Conservation (phyloP, 2,797 vertebrate genomes). For the Chrysocyon brachyurus region DNA sequence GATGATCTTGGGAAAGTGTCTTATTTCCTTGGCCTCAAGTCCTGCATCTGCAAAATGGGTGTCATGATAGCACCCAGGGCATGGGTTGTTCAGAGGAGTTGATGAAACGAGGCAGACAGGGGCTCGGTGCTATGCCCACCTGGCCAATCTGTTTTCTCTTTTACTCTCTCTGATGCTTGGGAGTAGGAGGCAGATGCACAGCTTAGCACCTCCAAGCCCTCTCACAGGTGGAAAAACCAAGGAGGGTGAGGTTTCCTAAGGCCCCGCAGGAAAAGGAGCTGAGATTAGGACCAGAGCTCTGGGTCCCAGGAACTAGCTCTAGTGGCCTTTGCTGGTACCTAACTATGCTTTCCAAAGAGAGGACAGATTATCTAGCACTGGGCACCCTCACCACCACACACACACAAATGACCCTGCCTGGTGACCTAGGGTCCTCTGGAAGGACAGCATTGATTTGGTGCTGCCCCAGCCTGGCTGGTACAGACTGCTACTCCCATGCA, state of each 20-base stretch:
- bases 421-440: background rate
- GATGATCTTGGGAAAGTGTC: background rate
- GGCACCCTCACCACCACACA: rapidly evolving
- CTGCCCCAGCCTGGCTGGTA: background rate
- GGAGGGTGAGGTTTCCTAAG: background rate
- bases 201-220: background rate
- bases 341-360: background rate
- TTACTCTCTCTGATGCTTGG: background rate
- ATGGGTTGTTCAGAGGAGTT: background rate
- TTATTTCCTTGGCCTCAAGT: background rate
- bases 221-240: background rate
- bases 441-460: rapidly evolving
- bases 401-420: background rate
- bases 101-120: background rate
- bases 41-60: background rate
- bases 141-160: background rate
- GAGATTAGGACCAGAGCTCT: background rate
- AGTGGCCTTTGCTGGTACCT: background rate
- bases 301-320: background rate
- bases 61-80: rapidly evolving
- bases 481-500: rapidly evolving
- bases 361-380: background rate
- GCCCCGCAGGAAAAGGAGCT: background rate
- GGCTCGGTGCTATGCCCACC: background rate
- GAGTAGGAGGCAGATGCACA: background rate